A percentile compares a stretch with the other conserved stretches of the same genome.
Conservation (phyloP, 2,797 vertebrate genomes). For the Sebastes hubbsi region DNA sequence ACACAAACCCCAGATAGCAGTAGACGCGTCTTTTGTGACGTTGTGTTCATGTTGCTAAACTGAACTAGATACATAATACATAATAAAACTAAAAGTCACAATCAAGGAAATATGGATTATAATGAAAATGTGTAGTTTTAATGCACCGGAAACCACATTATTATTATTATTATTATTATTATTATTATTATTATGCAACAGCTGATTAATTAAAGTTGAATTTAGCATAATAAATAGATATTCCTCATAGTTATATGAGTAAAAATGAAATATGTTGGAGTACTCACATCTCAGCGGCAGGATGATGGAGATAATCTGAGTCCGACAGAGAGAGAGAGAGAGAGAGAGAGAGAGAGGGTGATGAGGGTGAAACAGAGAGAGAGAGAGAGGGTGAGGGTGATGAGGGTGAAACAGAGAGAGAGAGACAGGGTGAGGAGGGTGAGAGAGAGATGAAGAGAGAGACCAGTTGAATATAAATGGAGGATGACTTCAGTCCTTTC, state of each 20-base stretch:
- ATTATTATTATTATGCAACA: too few species aligned
- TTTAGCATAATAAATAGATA: neutral
- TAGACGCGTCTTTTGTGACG: too few species aligned
- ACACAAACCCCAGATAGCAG: neutral
- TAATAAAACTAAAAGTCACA: neutral
- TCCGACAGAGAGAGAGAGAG: neutral
- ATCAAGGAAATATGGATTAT: neutral
- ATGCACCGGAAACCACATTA: neutral
- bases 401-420: neutral
- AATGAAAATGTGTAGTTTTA: neutral
- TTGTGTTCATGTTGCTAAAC: too few species aligned
- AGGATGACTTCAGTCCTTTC: constrained; percentile 3
- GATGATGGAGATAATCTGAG: constrained; percentile 65
- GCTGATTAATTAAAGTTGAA: neutral
- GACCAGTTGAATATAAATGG: neutral
- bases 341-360: neutral
- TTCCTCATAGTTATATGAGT: neutral
- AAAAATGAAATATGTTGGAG: neutral
- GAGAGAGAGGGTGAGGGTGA: neutral
- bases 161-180: too few species aligned
- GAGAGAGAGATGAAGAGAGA: neutral
- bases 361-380: neutral
- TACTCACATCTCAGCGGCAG: constrained; percentile 79
- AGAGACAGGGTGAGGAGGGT: neutral
- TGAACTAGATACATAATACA: neutral